Evolutionary conservation across 35 echinoderm and acorn worm genomes (phyloP).

Genomic region (Apostichopus japonicus): DNA sequence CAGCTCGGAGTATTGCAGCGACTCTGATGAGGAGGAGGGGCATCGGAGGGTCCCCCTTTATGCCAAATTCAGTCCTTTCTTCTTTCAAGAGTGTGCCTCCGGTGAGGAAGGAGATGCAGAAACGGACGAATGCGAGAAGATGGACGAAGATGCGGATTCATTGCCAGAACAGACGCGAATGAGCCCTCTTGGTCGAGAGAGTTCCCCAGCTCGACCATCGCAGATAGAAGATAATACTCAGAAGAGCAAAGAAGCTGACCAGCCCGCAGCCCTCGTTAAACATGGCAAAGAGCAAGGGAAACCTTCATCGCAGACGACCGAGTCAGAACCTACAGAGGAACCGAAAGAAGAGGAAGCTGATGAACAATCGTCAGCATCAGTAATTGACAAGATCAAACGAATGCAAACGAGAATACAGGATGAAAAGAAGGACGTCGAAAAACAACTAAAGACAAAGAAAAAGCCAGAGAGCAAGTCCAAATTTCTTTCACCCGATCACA

Average conservation of each 20-base stretch:
- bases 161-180: slow-evolving; percentile 61
- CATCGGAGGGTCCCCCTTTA: slow-evolving; percentile 54
- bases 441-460: slow-evolving; percentile 28
- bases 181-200: slow-evolving; percentile 79
- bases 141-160: slow-evolving; percentile 65
- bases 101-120: slow-evolving; percentile 56
- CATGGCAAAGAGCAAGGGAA: background rate
- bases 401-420: slow-evolving; percentile 42
- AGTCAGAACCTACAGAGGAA: background rate
- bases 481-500: slow-evolving; percentile 28
- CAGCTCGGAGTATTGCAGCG: slow-evolving; percentile 76
- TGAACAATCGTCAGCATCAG: slow-evolving; percentile 53
- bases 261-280: background rate
- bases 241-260: background rate
- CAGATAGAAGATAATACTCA: background rate
- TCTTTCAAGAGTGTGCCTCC: slow-evolving; percentile 55
- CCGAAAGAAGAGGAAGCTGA: slow-evolving; percentile 30
- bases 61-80: slow-evolving; percentile 69
- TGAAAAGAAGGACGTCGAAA: slow-evolving; percentile 7
- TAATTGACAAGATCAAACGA: slow-evolving; percentile 44
- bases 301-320: background rate
- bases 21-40: slow-evolving; percentile 63
- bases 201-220: slow-evolving; percentile 43
- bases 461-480: slow-evolving; percentile 22
- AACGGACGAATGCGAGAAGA: slow-evolving; percentile 54